phyloP scores from a whole-genome alignment of 2,888 invertebrate species.

The Morpho deidamia region DNA sequence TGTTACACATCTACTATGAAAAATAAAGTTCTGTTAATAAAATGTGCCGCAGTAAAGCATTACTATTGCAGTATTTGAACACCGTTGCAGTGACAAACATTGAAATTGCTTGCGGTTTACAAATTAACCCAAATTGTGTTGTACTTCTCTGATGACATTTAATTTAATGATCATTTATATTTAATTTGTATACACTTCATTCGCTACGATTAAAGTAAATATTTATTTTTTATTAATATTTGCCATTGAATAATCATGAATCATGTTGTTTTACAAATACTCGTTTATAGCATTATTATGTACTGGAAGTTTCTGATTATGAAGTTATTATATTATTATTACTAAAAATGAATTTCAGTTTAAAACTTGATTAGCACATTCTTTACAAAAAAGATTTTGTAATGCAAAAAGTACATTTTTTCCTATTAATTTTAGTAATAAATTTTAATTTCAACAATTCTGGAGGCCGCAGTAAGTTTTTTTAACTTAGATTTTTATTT shows the following conservation, averaged over 20 bases:
- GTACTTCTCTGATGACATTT: constrained; percentile 7
- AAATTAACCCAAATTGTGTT: constrained; percentile 6
- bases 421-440: no score
- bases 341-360: no score
- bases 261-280: not conserved
- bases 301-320: no score
- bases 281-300: no score
- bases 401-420: no score
- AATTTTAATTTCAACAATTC: no score
- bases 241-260: not conserved
- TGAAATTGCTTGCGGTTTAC: constrained; percentile 7
- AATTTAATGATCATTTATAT: constrained; percentile 8
- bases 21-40: not conserved
- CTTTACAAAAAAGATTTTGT: no score
- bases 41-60: constrained; percentile 7
- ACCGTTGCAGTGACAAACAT: constrained; percentile 8
- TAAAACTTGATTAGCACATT: no score
- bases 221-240: not conserved
- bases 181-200: not conserved
- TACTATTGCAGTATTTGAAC: constrained; percentile 9
- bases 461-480: no score
- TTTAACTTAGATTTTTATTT: no score
- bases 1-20: no score
- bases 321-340: no score
- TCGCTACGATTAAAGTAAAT: not conserved